Evolutionary conservation across 1,140 invertebrate genomes (phyloP).

Genomic region (Papilio polyxenes): DNA sequence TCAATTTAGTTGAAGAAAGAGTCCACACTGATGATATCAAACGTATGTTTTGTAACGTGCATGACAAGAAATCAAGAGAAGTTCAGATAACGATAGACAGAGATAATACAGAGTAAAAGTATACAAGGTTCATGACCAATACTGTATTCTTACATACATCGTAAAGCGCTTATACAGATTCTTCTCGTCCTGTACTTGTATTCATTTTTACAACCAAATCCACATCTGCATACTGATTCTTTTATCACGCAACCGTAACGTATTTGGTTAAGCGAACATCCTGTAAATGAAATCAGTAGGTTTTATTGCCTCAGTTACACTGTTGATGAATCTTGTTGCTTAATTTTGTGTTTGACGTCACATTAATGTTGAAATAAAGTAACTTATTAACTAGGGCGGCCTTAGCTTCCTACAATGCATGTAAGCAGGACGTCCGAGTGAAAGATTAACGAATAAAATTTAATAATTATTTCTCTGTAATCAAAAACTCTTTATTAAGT

Average conservation of each 20-base stretch:
- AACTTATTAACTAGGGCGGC: no score
- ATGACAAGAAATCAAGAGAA: not conserved
- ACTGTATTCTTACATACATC: not conserved
- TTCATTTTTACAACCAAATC: slow-evolving; percentile 1
- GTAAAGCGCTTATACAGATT: not conserved
- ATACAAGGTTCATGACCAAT: not conserved
- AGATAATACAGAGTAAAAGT: not conserved
- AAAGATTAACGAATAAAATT: no score
- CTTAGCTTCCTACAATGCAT: no score
- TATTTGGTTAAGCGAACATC: not conserved
- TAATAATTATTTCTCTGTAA: not conserved
- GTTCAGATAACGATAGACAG: not conserved
- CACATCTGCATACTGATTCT: not conserved
- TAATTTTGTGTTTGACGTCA: not conserved
- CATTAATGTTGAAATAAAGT: not conserved
- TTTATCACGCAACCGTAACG: slow-evolving; percentile 2
- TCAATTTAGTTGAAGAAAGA: no score
- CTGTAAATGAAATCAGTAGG: not conserved
- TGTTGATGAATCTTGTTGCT: not conserved
- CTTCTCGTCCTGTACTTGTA: not conserved
- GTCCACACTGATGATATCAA: no score
- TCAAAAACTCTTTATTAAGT: not conserved
- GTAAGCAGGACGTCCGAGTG: no score
- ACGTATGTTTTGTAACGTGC: not conserved
- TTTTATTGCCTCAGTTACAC: not conserved